Conservation (phyloP, 1,140 invertebrate species). For the Asobara japonica region DNA sequence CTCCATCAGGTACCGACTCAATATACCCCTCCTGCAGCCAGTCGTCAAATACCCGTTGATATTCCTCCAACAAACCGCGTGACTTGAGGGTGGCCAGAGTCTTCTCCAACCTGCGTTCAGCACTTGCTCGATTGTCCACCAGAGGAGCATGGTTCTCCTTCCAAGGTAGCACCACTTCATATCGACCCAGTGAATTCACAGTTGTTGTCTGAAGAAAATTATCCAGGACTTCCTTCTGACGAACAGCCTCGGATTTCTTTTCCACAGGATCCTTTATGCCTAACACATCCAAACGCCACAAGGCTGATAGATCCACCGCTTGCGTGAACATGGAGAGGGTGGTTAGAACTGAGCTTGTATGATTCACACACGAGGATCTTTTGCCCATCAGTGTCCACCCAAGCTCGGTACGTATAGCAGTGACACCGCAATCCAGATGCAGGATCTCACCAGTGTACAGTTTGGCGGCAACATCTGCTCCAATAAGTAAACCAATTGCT, state of each 20-base stretch:
- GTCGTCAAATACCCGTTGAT: conserved; percentile 47
- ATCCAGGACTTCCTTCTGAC: neutral
- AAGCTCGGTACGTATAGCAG: conserved; percentile 43
- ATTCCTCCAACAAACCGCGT: conserved; percentile 42
- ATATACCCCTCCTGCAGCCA: conserved; percentile 45
- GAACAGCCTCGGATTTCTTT: neutral
- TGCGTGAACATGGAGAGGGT: neutral
- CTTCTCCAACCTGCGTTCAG: neutral
- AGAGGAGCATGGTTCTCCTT: neutral
- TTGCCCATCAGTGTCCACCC: conserved; percentile 36
- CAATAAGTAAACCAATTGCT: conserved; percentile 43
- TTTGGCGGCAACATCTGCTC: conserved; percentile 44
- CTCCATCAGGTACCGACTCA: conserved; percentile 28
- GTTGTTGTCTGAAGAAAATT: neutral
- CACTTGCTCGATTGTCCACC: neutral
- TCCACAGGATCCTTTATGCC: neutral
- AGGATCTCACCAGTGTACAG: conserved; percentile 42
- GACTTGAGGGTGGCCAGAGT: conserved; percentile 38
- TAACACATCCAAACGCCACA: neutral
- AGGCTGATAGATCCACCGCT: neutral
- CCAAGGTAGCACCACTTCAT: neutral
- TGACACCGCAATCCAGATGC: conserved; percentile 33
- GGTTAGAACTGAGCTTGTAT: neutral
- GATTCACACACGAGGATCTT: neutral
- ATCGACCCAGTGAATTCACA: neutral